Evolutionary conservation across 2,113 vertebrate species (phyloP).

Genomic region (Ancistrus triradiatus): DNA sequence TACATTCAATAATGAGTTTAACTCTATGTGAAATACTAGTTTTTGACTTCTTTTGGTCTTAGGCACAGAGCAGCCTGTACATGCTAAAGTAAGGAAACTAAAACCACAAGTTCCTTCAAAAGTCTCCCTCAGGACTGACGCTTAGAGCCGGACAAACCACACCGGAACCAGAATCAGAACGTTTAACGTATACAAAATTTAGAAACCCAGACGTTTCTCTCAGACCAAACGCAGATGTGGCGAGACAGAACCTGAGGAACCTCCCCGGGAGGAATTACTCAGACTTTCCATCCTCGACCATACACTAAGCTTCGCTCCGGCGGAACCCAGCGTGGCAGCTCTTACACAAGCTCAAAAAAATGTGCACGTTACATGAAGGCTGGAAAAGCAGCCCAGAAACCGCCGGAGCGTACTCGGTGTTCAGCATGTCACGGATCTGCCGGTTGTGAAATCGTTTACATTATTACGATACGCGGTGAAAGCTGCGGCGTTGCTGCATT

Average conservation of each 20-base stretch:
- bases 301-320: background rate
- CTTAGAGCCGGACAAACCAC: too few relatives aligned
- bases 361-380: conserved; percentile 38
- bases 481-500: too few relatives aligned
- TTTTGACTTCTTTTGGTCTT: too few relatives aligned
- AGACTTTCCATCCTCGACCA: conserved; percentile 36
- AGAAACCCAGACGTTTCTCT: background rate
- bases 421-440: too few relatives aligned
- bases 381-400: background rate
- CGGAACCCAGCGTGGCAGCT: conserved; percentile 56
- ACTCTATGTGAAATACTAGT: too few relatives aligned
- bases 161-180: too few relatives aligned
- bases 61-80: too few relatives aligned
- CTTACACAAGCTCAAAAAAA: conserved; percentile 59
- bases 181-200: background rate
- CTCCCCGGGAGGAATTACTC: conserved; percentile 30
- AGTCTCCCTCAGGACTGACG: too few relatives aligned
- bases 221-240: conserved; percentile 21
- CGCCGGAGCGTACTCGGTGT: too few relatives aligned
- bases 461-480: background rate
- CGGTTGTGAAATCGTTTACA: background rate
- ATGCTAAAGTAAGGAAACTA: too few relatives aligned
- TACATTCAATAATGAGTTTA: too few relatives aligned
- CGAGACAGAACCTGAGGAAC: background rate
- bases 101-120: too few relatives aligned